A percentile compares a stretch with the other conserved stretches of the same genome.
These are phyloP conservation scores for Herpetotheres cachinnans DNA, from an alignment of 2,113 vertebrate genomes.

Conservation along the genomic window DNA sequence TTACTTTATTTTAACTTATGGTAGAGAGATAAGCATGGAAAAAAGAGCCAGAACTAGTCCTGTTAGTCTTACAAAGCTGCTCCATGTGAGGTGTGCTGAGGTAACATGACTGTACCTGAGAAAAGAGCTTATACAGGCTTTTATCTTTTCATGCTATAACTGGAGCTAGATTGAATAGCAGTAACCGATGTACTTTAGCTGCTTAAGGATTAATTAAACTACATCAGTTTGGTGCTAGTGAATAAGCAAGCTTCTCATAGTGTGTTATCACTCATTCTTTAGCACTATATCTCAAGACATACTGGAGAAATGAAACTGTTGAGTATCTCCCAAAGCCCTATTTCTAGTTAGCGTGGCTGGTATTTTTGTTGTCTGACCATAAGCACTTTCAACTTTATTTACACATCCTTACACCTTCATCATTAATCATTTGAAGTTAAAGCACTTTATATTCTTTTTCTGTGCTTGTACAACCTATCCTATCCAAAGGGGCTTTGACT, in stretches of 20 bases:
- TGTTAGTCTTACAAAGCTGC: neutral
- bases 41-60: neutral
- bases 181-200: neutral
- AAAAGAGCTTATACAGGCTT: neutral
- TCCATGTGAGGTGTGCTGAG: neutral
- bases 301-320: neutral
- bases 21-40: neutral
- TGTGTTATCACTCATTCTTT: neutral
- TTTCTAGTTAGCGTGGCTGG: neutral
- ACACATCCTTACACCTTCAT: neutral
- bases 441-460: neutral
- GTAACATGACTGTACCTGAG: neutral
- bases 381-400: neutral
- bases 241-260: neutral
- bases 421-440: neutral
- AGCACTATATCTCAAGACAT: neutral
- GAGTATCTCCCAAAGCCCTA: neutral
- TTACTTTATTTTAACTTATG: neutral
- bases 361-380: neutral
- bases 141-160: neutral
- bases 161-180: neutral
- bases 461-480: neutral
- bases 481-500: neutral
- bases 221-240: neutral
- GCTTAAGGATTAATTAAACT: neutral